Conservation (phyloP, 2,797 vertebrate species). For the Galago senegalensis region DNA sequence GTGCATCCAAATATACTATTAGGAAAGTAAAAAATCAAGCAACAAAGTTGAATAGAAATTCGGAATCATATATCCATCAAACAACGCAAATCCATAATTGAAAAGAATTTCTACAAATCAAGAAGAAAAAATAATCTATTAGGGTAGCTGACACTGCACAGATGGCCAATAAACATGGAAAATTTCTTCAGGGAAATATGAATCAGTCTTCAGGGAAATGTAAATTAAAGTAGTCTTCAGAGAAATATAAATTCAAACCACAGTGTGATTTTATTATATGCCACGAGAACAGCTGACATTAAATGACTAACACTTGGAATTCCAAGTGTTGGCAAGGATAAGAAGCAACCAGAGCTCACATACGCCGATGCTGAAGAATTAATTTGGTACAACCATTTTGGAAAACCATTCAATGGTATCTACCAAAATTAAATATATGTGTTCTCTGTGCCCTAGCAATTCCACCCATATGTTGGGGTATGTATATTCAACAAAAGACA, state of each 20-base stretch:
- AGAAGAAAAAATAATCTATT: not conserved
- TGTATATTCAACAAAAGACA: slow-evolving; percentile 13
- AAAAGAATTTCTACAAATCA: slow-evolving; percentile 27
- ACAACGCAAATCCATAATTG: not conserved
- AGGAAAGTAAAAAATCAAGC: not conserved
- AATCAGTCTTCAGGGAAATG: not conserved
- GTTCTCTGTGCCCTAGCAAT: not conserved
- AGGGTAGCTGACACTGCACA: not conserved
- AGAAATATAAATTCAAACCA: not conserved
- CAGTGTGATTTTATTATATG: not conserved
- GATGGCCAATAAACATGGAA: not conserved
- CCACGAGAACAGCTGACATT: not conserved
- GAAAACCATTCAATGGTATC: not conserved
- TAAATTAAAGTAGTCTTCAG: not conserved
- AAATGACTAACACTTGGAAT: slow-evolving; percentile 17
- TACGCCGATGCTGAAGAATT: not conserved
- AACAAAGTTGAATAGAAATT: slow-evolving; percentile 20
- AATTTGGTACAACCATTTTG: not conserved
- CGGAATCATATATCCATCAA: not conserved
- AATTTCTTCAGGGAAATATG: not conserved
- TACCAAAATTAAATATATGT: not conserved
- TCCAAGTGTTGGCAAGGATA: not conserved
- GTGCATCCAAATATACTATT: not conserved
- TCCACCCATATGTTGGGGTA: not conserved
- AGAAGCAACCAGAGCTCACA: not conserved